Base-by-base conservation (phyloP, 2,797 vertebrate genomes). In the Sebastes matsubarae region DNA sequence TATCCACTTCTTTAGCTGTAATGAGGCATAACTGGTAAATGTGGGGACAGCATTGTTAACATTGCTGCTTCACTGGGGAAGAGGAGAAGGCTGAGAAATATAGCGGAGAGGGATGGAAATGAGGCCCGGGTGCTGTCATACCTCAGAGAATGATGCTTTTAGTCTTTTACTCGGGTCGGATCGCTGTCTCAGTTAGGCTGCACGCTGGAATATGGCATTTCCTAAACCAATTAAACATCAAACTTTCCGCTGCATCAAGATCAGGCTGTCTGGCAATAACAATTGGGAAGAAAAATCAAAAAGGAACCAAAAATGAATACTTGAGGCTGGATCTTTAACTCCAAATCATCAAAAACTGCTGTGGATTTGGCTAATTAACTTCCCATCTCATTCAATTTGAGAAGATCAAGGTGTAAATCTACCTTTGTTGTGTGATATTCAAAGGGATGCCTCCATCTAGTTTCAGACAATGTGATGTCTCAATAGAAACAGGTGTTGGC, bases 1-100 rank as follows among this genome's bases (percentile, higher is more conserved):
- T 93, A 95, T 90, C 89, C 89, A 89, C 93, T 93, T 93, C 93
- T 93, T 89, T 92, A 89, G 90, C 93, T 87, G 92, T 95, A 95
- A 94, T 94, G 94, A 95, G 91, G 94, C 92, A 95, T 94, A 94
- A 95, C 95, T 93, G 90, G 91, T 92, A 91, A 94, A 95, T 94
- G 94, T 94, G 93, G 90, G 90, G 89, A 93, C 91, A 92, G 92
- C 91, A 92, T 94, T 94, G 94, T 95, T 95, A 95, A 94, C 93
- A 94, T 93, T 86, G 89, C 90, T 89, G 92, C 93, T 93, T 93
- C 90, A 90, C 89, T 91, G 88, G 84, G 88, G 77, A 79, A 89
- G 83, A 88, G 86, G 79, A 89, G 83, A 90, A 73, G 87, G 79
- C 85, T 93, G 87, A 94, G 89, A 91, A 92, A 94, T 88, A 90